Conservation (phyloP, 1,140 invertebrate genomes). For the Sweltsa coloradensis region DNA sequence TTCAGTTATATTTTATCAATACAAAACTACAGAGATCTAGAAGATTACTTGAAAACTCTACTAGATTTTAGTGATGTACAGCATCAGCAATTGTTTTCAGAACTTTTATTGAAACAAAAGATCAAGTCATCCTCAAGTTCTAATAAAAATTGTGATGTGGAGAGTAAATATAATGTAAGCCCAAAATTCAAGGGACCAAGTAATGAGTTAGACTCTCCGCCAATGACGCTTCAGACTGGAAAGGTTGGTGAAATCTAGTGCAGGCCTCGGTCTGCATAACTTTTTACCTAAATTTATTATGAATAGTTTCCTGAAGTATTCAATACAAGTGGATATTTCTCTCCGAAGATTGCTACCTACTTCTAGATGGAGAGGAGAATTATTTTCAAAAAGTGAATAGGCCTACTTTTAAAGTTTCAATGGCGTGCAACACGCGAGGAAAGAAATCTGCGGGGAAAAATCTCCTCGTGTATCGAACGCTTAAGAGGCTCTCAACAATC, state of each 20-base stretch:
- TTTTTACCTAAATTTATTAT: too few species aligned
- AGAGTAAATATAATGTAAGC: conserved; percentile 14
- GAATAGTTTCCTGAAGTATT: too few species aligned
- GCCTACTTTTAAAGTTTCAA: too few species aligned
- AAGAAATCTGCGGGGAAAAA: too few species aligned
- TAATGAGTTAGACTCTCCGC: conserved; percentile 9
- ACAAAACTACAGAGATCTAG: conserved; percentile 48
- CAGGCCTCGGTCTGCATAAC: too few species aligned
- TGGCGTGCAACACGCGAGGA: too few species aligned
- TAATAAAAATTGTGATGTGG: conserved; percentile 3
- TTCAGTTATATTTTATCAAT: conserved; percentile 48
- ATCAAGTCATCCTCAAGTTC: conserved; percentile 18
- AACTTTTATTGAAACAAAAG: conserved; percentile 42
- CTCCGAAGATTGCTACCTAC: too few species aligned
- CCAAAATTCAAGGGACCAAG: neutral
- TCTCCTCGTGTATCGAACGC: too few species aligned
- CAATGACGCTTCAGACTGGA: conserved; percentile 7
- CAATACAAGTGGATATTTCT: too few species aligned
- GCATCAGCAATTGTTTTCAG: conserved; percentile 48
- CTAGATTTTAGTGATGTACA: conserved; percentile 45
- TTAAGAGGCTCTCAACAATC: too few species aligned
- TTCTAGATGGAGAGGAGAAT: too few species aligned
- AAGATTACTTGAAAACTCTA: conserved; percentile 54
- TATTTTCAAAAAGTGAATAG: too few species aligned
- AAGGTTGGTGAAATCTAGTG: conserved; percentile 3